Evolutionary conservation across 35 echinoderm and acorn worm genomes (phyloP).

Genomic region (Hemicentrotus pulcherrimus): DNA sequence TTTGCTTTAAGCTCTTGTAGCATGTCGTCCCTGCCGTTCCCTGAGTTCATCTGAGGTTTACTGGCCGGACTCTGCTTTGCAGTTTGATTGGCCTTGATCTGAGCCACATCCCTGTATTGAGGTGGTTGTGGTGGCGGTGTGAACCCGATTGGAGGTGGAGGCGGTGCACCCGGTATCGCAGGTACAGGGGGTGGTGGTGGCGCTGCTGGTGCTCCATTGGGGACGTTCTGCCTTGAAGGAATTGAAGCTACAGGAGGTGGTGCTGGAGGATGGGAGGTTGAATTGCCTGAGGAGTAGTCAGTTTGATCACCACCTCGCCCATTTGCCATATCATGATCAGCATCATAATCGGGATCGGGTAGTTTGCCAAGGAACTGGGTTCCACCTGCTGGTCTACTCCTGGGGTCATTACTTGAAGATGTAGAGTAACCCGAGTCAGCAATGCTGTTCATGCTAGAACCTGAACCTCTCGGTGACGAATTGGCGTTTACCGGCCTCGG

Average conservation of each 20-base stretch:
- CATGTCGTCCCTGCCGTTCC: conserved; percentile 46
- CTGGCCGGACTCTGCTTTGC: not conserved
- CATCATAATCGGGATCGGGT: conserved; percentile 70
- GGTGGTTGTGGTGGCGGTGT: conserved; percentile 51
- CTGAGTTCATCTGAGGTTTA: conserved; percentile 23
- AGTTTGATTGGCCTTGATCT: conserved; percentile 38
- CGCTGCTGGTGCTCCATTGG: not conserved
- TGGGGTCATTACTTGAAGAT: conserved; percentile 35
- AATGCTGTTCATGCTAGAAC: conserved; percentile 23
- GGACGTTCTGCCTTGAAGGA: conserved; percentile 51
- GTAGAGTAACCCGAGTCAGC: conserved; percentile 40
- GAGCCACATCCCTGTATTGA: not conserved
- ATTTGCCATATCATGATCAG: conserved; percentile 5
- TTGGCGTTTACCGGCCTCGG: not conserved
- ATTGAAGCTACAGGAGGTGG: not conserved
- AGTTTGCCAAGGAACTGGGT: conserved; percentile 52
- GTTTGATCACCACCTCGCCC: not conserved
- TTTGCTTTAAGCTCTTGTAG: conserved; percentile 61
- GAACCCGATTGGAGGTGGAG: conserved; percentile 61
- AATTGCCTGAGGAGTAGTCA: conserved; percentile 25
- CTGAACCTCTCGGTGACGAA: not conserved
- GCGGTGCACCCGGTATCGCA: conserved; percentile 52
- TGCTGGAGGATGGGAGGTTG: conserved; percentile 46
- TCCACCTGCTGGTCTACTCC: not conserved
- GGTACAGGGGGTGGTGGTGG: not conserved